Evolutionary conservation across 1,140 invertebrate species (phyloP).

Genomic region (Glossosoma conforme): DNA sequence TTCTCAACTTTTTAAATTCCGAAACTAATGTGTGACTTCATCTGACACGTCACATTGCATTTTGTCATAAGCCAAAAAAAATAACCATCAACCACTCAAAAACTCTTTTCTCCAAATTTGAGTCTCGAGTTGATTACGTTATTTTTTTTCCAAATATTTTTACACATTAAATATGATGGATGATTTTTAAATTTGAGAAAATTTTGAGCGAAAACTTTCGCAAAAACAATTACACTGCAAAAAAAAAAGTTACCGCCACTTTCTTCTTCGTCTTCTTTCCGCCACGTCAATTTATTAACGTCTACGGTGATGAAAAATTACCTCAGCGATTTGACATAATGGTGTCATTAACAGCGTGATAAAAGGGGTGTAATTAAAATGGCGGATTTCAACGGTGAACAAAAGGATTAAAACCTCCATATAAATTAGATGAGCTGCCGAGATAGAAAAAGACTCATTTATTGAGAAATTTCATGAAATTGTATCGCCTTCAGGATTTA

Average conservation of each 20-base stretch:
- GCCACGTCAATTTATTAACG: slow-evolving; percentile 27
- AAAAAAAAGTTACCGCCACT: slow-evolving; percentile 26
- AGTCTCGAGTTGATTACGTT: slow-evolving; percentile 23
- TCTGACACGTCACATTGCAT: too few relatives aligned
- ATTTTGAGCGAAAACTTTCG: slow-evolving; percentile 7
- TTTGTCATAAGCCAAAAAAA: too few relatives aligned
- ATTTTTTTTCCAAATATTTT: slow-evolving; percentile 19
- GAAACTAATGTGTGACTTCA: too few relatives aligned
- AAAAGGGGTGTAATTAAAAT: slow-evolving; percentile 10
- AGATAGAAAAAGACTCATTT: background rate
- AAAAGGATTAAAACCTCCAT: too few relatives aligned
- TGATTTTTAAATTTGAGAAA: slow-evolving; percentile 15
- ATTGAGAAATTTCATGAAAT: background rate
- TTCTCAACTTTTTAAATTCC: too few relatives aligned
- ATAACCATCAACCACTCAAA: background rate
- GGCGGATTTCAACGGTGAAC: background rate
- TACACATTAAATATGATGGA: slow-evolving; percentile 25
- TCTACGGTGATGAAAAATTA: slow-evolving; percentile 26
- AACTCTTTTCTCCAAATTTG: slow-evolving; percentile 12
- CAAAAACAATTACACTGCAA: slow-evolving; percentile 30
- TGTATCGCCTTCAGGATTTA: too few relatives aligned
- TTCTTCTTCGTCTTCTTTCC: slow-evolving; percentile 7
- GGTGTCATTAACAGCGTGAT: slow-evolving; percentile 24
- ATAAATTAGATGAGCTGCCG: too few relatives aligned
- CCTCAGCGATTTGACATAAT: slow-evolving; percentile 26